Base-by-base conservation (phyloP, 2,113 vertebrate genomes). In the Cyphomyrus plagiostoma region DNA sequence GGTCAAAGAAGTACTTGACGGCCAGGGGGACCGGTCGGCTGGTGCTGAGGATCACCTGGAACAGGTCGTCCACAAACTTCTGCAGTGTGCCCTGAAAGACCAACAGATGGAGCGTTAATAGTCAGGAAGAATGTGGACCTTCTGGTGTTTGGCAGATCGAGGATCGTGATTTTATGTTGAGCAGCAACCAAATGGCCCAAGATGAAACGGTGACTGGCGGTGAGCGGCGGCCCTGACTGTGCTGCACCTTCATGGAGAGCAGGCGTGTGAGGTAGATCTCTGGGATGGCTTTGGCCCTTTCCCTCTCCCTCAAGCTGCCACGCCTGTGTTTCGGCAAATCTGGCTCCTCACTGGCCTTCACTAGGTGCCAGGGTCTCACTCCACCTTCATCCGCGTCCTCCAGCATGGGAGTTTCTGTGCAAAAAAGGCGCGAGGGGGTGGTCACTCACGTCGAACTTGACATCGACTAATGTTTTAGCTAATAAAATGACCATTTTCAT, bases 191-290 rank as follows among this genome's bases (percentile, higher is more conserved):
- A 70, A 30, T 30, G 62, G 23, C 3, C 26, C 66, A 74, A 30
- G 11, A 74, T 5, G 23, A 30, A 35, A 13, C 1, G 30, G 26
- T 2, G 30, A 39, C 30, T 15, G 66, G 66, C 13, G 66, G 11
- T 6, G 15, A 77, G 26, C 30, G 2, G 70, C 48, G 7, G 70
- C 35, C n/a, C 30, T 49, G 35, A 13, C 49, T 9, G 35, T 46
- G 89, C 46, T 4, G 83, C 93, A 98, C 98, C 97, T 99, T 99
- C 98, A 99, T 99, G 86, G 98, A 99, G 30, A 99, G 96, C 42
- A 99, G 96, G n/a, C 98, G 97, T 23, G 98, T 99, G 93, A 99
- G 96, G 93, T 99, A 99, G 94, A 99, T 99, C 94, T 99, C 98
- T 0, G 98, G 98, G 89, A 99, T 99, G 90, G 98, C 98, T 93